Evolutionary conservation across 1,140 invertebrate species (phyloP).

Genomic region (Ceratosolen solmsi): DNA sequence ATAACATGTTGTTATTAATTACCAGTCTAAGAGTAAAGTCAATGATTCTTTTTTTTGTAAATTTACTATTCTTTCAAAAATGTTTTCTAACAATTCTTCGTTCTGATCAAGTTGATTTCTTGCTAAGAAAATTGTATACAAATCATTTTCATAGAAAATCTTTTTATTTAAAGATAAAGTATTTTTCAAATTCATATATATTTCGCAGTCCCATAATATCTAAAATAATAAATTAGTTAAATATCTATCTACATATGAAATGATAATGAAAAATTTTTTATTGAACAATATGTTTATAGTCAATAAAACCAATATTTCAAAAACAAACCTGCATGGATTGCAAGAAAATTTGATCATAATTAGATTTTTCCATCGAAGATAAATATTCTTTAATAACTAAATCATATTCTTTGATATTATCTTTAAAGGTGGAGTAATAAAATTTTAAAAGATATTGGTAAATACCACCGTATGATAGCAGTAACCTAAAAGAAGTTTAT

Average conservation of each 20-base stretch:
- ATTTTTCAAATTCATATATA: slow-evolving; percentile 24
- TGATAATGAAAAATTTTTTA: slow-evolving; percentile 6
- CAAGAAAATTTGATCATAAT: slow-evolving; percentile 30
- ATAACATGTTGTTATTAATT: slow-evolving; percentile 36
- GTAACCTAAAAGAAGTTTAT: slow-evolving; percentile 34
- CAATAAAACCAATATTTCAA: background rate
- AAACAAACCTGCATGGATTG: slow-evolving; percentile 39
- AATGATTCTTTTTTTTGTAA: slow-evolving; percentile 54
- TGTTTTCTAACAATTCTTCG: slow-evolving; percentile 12
- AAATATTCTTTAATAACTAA: slow-evolving; percentile 27
- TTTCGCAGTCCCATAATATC: slow-evolving; percentile 27
- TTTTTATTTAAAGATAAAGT: slow-evolving; percentile 27
- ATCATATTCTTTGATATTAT: background rate
- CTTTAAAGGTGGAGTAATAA: slow-evolving; percentile 31
- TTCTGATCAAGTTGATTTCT: slow-evolving; percentile 19
- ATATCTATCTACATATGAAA: background rate
- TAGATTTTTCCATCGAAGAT: background rate
- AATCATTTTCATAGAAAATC: slow-evolving; percentile 30
- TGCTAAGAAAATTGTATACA: slow-evolving; percentile 33
- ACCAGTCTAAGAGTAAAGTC: slow-evolving; percentile 61
- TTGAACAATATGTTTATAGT: too few relatives aligned
- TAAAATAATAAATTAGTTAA: slow-evolving; percentile 26
- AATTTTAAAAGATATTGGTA: slow-evolving; percentile 40
- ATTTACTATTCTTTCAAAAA: slow-evolving; percentile 59
- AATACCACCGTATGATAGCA: slow-evolving; percentile 35